phyloP scores from a whole-genome alignment of 1,140 invertebrate genomes.

The Paramacrobiotus metropolitanus region DNA sequence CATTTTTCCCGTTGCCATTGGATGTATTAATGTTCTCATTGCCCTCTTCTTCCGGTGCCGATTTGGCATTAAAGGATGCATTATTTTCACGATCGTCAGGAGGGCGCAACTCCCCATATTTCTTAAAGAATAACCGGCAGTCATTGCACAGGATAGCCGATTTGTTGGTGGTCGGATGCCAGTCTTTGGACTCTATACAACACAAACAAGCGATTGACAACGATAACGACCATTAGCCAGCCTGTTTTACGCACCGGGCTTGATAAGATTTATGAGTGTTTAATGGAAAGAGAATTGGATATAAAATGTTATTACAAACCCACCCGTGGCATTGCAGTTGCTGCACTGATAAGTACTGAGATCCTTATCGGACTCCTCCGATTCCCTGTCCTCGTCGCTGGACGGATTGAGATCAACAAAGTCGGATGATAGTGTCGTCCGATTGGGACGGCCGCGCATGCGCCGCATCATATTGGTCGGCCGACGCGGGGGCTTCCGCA shows the following conservation, averaged over 20 bases:
- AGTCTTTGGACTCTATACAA: slow-evolving; percentile 36
- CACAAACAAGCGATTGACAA: background rate
- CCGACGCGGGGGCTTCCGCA: slow-evolving; percentile 31
- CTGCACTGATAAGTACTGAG: background rate
- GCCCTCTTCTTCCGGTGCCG: background rate
- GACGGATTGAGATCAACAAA: slow-evolving; percentile 14
- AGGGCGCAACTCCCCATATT: slow-evolving; percentile 49
- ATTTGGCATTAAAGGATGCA: background rate
- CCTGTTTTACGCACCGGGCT: too few relatives aligned
- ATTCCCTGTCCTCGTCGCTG: background rate
- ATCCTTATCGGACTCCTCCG: background rate
- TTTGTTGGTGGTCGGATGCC: slow-evolving; percentile 52
- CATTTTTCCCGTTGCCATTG: background rate
- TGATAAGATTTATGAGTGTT: background rate
- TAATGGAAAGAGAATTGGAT: background rate
- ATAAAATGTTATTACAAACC: background rate
- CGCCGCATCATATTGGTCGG: slow-evolving; percentile 13
- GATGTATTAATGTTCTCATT: background rate
- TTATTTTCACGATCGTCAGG: slow-evolving; percentile 17
- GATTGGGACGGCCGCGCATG: slow-evolving; percentile 3
- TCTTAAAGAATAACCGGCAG: slow-evolving; percentile 54
- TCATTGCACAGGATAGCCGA: slow-evolving; percentile 45
- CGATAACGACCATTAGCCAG: background rate
- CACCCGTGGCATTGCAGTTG: background rate
- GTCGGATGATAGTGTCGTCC: slow-evolving; percentile 14